Conservation (phyloP, 2,113 vertebrate genomes). For the Pelusios castaneus region DNA sequence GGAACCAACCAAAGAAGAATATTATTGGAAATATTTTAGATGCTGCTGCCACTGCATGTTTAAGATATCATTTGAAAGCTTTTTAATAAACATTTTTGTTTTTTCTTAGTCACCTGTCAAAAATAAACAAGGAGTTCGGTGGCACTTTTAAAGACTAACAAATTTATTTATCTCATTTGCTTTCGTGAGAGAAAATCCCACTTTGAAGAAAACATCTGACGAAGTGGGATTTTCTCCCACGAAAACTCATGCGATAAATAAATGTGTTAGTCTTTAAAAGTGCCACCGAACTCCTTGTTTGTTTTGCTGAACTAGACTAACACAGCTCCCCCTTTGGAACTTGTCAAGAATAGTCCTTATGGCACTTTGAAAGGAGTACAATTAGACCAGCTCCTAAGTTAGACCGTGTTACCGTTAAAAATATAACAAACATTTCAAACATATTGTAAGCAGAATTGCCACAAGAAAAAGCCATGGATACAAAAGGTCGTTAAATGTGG, state of each 20-base stretch:
- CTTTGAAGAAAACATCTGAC: too few species aligned
- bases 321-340: too few species aligned
- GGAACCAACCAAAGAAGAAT: not conserved
- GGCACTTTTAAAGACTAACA: too few species aligned
- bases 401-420: not conserved
- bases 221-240: too few species aligned
- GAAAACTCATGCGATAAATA: too few species aligned
- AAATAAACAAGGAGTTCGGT: too few species aligned
- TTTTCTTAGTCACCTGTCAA: slow-evolving; percentile 38
- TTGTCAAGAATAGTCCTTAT: too few species aligned
- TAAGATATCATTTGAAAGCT: slow-evolving; percentile 6
- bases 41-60: not conserved
- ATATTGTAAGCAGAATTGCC: not conserved
- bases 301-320: too few species aligned
- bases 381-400: slow-evolving; percentile 24
- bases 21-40: slow-evolving; percentile 35
- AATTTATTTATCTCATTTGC: too few species aligned
- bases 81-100: slow-evolving; percentile 32
- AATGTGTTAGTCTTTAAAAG: too few species aligned
- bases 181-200: too few species aligned
- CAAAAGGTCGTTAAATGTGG: not conserved
- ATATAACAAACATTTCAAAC: slow-evolving; percentile 43
- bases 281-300: too few species aligned
- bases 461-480: not conserved
- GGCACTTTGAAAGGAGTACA: not conserved